Base-by-base conservation (phyloP, 2,888 invertebrate species). In the Oscheius sp. region DNA sequence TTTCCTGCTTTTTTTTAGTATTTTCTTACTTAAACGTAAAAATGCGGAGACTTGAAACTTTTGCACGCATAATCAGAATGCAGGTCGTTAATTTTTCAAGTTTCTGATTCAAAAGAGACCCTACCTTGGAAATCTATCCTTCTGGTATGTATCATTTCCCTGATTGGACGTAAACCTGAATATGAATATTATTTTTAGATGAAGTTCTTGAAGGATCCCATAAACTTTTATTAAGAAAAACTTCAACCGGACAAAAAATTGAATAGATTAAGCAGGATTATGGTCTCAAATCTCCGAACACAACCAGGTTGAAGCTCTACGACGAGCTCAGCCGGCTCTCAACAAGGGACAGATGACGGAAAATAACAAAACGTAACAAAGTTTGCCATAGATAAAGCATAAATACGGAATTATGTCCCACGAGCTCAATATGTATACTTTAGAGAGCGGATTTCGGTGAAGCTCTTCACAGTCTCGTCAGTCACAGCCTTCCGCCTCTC, bases 401-500 rank as follows among this genome's bases (percentile, higher is more conserved):
- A 32, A 32, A 55, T 55, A 9, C 3, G 4, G 29, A n/a, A 68
- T 68, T 68, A 68, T 68, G 68, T 47, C 48, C 29, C 9, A 57
- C 11, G 21, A 7, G 51, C 10, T 37, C 53, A 68, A 37, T 55
- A 68, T 33, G 68, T 37, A 62, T 77, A 78, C 13, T 74, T 79
- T 59, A 82, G 59, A 10, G 78, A 70, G 5, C 79, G 79, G 59
- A 95, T 93, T 78, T 93, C 92, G 93, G 96, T 96, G 91, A 93
- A 99, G 84, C 93, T 91, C 82, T 93, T 92, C 72, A 98, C 92
- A 37, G 93, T 90, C 58, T 95, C 95, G 86, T 97, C 95, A 0
- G 95, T 96, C 71, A 98, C 92, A 79, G 92, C 90, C 60, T 93
- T 93, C 76, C 96, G 92, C 51, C 93, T 91, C 86, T 93, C 92